These are phyloP conservation scores for Australoheros facetus DNA, from an alignment of 2,797 vertebrate genomes.

Conservation along the genomic window DNA sequence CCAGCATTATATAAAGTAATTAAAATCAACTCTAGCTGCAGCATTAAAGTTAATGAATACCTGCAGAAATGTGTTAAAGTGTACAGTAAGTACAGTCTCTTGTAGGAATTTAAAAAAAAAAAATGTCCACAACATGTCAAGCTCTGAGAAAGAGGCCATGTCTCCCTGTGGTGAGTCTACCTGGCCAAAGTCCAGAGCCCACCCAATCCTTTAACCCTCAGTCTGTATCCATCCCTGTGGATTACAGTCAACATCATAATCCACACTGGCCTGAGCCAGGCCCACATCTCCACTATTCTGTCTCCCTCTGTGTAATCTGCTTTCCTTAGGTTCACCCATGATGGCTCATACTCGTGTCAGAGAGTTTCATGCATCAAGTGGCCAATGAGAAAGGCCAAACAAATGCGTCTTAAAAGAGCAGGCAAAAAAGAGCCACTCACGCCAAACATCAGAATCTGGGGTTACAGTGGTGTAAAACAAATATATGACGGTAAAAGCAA, in stretches of 20 bases:
- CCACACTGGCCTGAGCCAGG: constrained; percentile 57
- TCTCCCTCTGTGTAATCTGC: constrained; percentile 70
- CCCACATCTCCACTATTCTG: constrained; percentile 50
- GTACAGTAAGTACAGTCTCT: neutral
- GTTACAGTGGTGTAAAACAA: neutral
- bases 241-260: constrained; percentile 78
- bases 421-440: neutral
- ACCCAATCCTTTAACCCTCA: constrained; percentile 64
- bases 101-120: neutral
- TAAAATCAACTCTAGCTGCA: neutral
- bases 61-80: neutral
- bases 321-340: constrained; percentile 58
- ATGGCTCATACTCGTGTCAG: constrained; percentile 37
- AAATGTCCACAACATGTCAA: neutral
- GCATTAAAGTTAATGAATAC: neutral
- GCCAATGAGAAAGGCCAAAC: neutral
- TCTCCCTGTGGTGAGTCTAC: constrained; percentile 32
- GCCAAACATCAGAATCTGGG: neutral
- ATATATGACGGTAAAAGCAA: neutral
- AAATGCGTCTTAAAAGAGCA: neutral
- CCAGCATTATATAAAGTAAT: no score
- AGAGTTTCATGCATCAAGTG: neutral
- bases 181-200: constrained; percentile 52
- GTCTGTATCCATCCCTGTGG: constrained; percentile 64
- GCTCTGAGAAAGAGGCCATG: neutral